A percentile compares a stretch with the other conserved stretches of the same genome.
Evolutionary conservation across 2,797 vertebrate species (phyloP).

Genomic region (Lutjanus argentimaculatus): DNA sequence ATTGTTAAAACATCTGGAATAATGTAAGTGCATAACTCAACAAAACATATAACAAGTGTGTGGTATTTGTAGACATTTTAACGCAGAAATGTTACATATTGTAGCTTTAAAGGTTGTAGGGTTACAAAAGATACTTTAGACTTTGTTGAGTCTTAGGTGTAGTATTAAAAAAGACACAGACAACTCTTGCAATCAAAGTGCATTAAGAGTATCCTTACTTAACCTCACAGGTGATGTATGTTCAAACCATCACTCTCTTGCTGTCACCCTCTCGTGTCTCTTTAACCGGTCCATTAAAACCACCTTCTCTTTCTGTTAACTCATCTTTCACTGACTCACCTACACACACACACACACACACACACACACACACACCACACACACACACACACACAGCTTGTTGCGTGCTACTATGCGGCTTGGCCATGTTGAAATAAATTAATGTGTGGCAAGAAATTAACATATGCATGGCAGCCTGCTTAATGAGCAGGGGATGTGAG

Average conservation of each 20-base stretch:
- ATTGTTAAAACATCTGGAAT: too few relatives aligned
- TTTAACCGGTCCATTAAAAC: neutral
- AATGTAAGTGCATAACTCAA: too few relatives aligned
- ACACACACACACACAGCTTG: neutral
- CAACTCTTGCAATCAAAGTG: neutral
- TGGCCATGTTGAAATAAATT: slow-evolving; percentile 19
- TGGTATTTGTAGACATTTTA: too few relatives aligned
- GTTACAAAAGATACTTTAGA: too few relatives aligned
- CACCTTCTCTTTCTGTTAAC: neutral
- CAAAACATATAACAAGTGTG: too few relatives aligned
- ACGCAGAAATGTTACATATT: too few relatives aligned
- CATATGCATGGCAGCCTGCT: slow-evolving; percentile 17
- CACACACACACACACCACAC: neutral
- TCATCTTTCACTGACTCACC: too few relatives aligned
- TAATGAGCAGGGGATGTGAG: neutral
- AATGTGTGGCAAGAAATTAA: slow-evolving; percentile 21
- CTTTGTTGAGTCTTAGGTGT: too few relatives aligned
- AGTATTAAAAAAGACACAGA: neutral
- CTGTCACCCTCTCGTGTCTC: neutral
- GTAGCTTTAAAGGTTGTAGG: too few relatives aligned
- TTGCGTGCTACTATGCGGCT: neutral
- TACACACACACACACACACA: neutral
- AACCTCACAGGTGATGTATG: neutral
- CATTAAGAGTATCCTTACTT: neutral
- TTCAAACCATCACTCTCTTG: neutral